These are phyloP conservation scores for Chionodraco myersi DNA, from an alignment of 2,113 vertebrate genomes.

Conservation along the genomic window DNA sequence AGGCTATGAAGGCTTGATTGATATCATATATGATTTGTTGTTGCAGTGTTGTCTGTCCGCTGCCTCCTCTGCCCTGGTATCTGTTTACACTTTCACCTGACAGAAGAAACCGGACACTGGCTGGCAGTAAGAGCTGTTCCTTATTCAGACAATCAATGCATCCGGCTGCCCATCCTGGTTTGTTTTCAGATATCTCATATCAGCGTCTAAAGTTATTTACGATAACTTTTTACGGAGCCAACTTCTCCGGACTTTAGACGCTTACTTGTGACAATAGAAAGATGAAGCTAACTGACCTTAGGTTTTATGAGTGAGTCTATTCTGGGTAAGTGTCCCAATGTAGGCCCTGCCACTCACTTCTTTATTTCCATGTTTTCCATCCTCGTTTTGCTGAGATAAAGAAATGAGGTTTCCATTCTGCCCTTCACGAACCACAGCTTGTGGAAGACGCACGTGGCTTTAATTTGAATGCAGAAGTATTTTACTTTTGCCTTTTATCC, in stretches of 20 bases:
- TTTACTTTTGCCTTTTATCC: no score
- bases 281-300: neutral
- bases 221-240: neutral
- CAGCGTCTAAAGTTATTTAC: constrained; percentile 7
- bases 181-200: constrained; percentile 21
- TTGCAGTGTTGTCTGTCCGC: constrained; percentile 26
- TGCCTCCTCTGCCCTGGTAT: constrained; percentile 27
- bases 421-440: neutral
- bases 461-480: constrained; percentile 25
- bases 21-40: constrained; percentile 6
- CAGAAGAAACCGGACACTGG: constrained; percentile 49
- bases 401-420: constrained; percentile 75
- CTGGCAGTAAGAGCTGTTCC: constrained; percentile 15
- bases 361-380: constrained; percentile 69
- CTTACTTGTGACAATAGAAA: neutral
- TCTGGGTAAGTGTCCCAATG: no score
- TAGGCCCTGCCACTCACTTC: neutral
- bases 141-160: constrained; percentile 48
- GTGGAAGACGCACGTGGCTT: neutral
- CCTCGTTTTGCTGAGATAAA: neutral
- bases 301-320: neutral
- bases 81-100: constrained; percentile 71
- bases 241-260: neutral
- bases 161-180: constrained; percentile 14
- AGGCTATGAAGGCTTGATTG: no score